Percentiles rank a stretch among this genome's conserved stretches.
Evolutionary conservation across 1,140 invertebrate genomes (phyloP).

Genomic region (Ectropis grisescens): DNA sequence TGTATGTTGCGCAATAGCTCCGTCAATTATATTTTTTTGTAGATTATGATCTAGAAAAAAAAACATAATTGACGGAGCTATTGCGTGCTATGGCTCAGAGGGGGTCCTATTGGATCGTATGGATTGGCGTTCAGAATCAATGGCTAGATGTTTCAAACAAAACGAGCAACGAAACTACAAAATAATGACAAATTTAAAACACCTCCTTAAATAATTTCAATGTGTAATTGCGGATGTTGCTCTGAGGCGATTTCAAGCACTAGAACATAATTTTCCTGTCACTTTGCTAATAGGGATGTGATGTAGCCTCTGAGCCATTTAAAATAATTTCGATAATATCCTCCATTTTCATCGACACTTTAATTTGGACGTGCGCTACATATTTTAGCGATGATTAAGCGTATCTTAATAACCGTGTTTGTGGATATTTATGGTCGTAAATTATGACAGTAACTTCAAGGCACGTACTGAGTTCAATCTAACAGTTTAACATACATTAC

Average conservation of each 20-base stretch:
- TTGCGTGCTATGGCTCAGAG: no score
- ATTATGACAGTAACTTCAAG: no score
- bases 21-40: no score
- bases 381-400: no score
- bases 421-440: no score
- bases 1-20: no score
- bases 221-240: slow-evolving; percentile 2
- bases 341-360: slow-evolving; percentile 8
- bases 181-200: slow-evolving; percentile 2
- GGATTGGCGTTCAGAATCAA: background rate
- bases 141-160: background rate
- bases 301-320: slow-evolving; percentile 12
- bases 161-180: slow-evolving; percentile 2
- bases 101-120: no score
- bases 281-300: slow-evolving; percentile 13
- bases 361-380: slow-evolving; percentile 5
- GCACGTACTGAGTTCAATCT: no score
- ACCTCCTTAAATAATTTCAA: slow-evolving; percentile 3
- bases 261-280: slow-evolving; percentile 18
- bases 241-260: slow-evolving; percentile 7
- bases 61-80: no score
- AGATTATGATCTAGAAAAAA: no score
- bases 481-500: no score
- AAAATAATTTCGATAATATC: slow-evolving; percentile 5
- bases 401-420: no score